Conservation (phyloP, 2,113 vertebrate species). For the Sitta europaea region DNA sequence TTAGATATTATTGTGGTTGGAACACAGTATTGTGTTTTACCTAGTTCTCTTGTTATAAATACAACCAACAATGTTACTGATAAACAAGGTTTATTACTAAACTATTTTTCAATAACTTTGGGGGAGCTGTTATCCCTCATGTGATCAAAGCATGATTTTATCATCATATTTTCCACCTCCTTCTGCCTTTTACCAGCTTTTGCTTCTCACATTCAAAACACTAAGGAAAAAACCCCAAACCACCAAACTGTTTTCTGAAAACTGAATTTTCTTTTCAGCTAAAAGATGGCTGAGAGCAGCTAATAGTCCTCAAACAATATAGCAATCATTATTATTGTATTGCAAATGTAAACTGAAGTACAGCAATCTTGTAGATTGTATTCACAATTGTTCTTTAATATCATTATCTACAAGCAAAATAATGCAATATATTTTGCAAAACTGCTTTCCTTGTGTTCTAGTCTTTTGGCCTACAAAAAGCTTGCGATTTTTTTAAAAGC, state of each 20-base stretch:
- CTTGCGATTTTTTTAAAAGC: not conserved
- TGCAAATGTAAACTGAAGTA: not conserved
- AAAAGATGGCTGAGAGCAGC: not conserved
- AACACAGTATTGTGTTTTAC: not conserved
- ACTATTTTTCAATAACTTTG: not conserved
- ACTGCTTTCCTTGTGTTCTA: not conserved
- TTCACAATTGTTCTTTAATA: not conserved
- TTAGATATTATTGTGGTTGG: not conserved
- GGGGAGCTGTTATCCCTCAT: not conserved
- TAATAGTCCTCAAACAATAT: not conserved
- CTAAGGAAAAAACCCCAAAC: not conserved
- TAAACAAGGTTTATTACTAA: not conserved
- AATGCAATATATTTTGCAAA: not conserved
- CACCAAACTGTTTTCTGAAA: not conserved
- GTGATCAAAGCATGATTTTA: not conserved
- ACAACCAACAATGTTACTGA: not conserved
- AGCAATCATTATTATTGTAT: not conserved
- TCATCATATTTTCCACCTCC: not conserved
- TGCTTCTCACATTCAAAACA: not conserved
- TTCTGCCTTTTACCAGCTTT: not conserved
- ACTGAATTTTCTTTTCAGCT: not conserved
- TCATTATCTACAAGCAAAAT: not conserved
- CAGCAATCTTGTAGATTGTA: not conserved
- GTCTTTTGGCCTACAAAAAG: not conserved
- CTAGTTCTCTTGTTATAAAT: not conserved